Evolutionary conservation across 1,140 invertebrate species (phyloP).

Genomic region (Phortica variegata): DNA sequence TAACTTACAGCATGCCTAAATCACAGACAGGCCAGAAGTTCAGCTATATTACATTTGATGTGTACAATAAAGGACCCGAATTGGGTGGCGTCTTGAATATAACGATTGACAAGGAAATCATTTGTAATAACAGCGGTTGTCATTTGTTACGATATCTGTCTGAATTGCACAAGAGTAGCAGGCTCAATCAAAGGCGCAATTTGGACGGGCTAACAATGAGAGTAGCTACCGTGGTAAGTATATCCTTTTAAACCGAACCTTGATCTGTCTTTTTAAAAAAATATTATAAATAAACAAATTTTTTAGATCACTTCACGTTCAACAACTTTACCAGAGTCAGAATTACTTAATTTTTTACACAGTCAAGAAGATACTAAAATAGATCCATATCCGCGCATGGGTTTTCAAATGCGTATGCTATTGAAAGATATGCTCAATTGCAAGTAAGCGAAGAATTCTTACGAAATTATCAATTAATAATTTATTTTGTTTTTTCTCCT

Average conservation of each 20-base stretch:
- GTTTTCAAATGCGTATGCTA: slow-evolving; percentile 22
- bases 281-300: no score
- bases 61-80: slow-evolving; percentile 43
- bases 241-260: no score
- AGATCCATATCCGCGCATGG: slow-evolving; percentile 25
- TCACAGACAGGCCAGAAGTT: neutral
- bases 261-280: no score
- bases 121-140: slow-evolving; percentile 21
- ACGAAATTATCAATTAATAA: neutral
- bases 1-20: slow-evolving; percentile 23
- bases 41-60: slow-evolving; percentile 32
- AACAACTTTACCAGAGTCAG: slow-evolving; percentile 14
- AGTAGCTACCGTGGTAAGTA: slow-evolving; percentile 28
- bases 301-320: slow-evolving; percentile 6
- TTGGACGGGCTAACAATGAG: slow-evolving; percentile 34
- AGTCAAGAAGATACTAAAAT: slow-evolving; percentile 14
- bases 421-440: slow-evolving; percentile 36
- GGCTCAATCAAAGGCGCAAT: slow-evolving; percentile 32
- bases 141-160: slow-evolving; percentile 27
- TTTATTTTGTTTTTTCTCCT: neutral
- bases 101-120: slow-evolving; percentile 34
- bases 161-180: slow-evolving; percentile 24
- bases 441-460: slow-evolving; percentile 18
- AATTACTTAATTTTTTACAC: slow-evolving; percentile 20
- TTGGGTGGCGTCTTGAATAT: slow-evolving; percentile 37